Evolutionary conservation across 2,888 invertebrate genomes (phyloP), one percentile per base, ranked within the genome.

Genomic region (Mythimna impura): DNA sequence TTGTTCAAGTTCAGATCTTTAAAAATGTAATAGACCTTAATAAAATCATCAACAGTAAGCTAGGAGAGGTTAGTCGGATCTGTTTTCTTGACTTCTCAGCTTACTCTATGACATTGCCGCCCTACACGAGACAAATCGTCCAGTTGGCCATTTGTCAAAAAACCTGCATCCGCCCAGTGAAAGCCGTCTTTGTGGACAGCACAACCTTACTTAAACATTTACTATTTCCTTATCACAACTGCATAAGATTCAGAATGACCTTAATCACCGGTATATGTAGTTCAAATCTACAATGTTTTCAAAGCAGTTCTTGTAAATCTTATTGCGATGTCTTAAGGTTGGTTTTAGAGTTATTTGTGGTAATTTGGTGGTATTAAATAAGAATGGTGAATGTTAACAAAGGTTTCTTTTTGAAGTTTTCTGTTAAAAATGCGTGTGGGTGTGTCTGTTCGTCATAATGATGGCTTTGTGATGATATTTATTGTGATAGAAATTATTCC

Each of bases 131-230:
- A 96, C 95, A 96, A 96, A 96, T 95, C 94, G 94, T 89, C 94
- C 91, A 91, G 92, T 92, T 93, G 93, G 95, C 94, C 95, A 96
- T 96, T 96, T 96, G 93, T 96, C 96, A 96, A 95, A 96, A 95
- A 95, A 94, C 95, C 94, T 96, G 94, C 95, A 94, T 96, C 95
- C 96, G 96, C 93, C 91, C 89, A 87, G 90, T 93, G 93, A 94
- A 95, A 95, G 93, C 94, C 93, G 93, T 89, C 91, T 93, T 95
- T 95, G 93, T 94, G 75, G 83, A 84, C 83, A 72, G 67, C 78
- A 83, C 90, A 89, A 88, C 82, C 72, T 81, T 87, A 83, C 76
- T 66, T 52, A 80, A 77, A 79, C 79, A 82, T 76, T 72, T 73
- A 25, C 34, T 54, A 69, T 78, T 71, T 66, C 87, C 87, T 86